phyloP scores from a whole-genome alignment of 2,888 invertebrate genomes.

The Rhagonycha lutea region DNA sequence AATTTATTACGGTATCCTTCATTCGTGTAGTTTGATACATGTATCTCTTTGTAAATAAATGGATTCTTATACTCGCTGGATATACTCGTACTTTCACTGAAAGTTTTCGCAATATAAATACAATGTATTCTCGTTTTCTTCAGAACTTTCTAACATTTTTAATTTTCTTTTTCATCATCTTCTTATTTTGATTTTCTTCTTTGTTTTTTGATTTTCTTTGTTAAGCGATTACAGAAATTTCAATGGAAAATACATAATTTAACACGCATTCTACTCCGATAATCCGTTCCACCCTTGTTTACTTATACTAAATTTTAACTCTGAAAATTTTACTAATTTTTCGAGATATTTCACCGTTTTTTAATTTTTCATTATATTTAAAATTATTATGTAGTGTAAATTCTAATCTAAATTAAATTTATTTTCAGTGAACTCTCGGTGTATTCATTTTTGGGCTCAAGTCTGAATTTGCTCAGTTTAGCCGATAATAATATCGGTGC shows the following conservation, averaged over 20 bases:
- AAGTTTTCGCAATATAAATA: too few species aligned
- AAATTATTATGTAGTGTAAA: neutral
- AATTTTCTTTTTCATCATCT: too few species aligned
- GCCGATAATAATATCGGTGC: conserved; percentile 78
- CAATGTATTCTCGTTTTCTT: too few species aligned
- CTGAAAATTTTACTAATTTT: neutral
- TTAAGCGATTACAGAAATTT: neutral
- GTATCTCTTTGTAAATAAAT: too few species aligned
- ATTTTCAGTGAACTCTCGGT: conserved; percentile 71
- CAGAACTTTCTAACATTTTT: too few species aligned
- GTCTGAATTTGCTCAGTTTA: conserved; percentile 76
- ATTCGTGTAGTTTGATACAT: too few species aligned
- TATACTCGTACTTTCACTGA: too few species aligned
- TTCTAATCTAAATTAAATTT: neutral
- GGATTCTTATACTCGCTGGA: too few species aligned
- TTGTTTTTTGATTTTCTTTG: too few species aligned
- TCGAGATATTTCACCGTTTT: neutral
- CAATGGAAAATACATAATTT: neutral
- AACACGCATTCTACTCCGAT: too few species aligned
- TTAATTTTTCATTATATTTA: neutral
- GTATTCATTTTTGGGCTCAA: conserved; percentile 73
- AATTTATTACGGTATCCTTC: too few species aligned
- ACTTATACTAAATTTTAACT: neutral
- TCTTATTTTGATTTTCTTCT: too few species aligned
- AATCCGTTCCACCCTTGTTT: neutral